Evolutionary conservation across 2,113 vertebrate species (phyloP), one percentile per base, ranked within the genome.

Genomic region (Sorex fumeus): DNA sequence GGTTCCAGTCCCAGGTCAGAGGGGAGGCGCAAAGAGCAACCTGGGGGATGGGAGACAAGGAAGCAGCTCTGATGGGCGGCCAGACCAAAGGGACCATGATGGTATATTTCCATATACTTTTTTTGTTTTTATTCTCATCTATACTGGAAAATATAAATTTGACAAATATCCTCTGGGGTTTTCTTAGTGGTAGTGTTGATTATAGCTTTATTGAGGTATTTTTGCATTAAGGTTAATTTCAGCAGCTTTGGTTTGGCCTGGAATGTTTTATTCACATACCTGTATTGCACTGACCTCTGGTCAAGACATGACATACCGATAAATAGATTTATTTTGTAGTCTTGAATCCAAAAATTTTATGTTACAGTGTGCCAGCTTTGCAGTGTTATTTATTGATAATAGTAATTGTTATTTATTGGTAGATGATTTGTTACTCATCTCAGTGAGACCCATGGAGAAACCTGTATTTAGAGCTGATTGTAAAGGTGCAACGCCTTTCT

Each of bases 351-450:
- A 34, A 23, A 79, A 67, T 89, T 62, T 86, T 11, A 82, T 32
- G 3, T 7, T 77, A 34, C 8, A 11, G 0, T 62, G 53, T 78
- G 43, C 8, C 7, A 77, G 16, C 25, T 64, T 86, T 64, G 82
- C 23, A 79, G 25, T 32, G 34, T 82, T 85, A 12, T 62, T 89
- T 82, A 50, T 80, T 88, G 87, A 64, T n/a, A n/a, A n/a, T n/a
- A n/a, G n/a, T n/a, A n/a, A n/a, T n/a, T 32, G 34, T 82, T 85
- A 12, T 62, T 70, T 62, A 75, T 36, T 23, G 28, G 76, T 30
- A 72, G 28, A 69, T 70, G 11, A 75, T 36, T 91, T 67, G 28
- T 3, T 78, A 36, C 23, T 78, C 2, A 36, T 66, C 27, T 53
- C 32, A 53, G 11, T 53, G 50, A 90, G 28, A 36, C 15, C 36